Base-by-base conservation (phyloP, 2,888 invertebrate genomes). In the Syritta pipiens region DNA sequence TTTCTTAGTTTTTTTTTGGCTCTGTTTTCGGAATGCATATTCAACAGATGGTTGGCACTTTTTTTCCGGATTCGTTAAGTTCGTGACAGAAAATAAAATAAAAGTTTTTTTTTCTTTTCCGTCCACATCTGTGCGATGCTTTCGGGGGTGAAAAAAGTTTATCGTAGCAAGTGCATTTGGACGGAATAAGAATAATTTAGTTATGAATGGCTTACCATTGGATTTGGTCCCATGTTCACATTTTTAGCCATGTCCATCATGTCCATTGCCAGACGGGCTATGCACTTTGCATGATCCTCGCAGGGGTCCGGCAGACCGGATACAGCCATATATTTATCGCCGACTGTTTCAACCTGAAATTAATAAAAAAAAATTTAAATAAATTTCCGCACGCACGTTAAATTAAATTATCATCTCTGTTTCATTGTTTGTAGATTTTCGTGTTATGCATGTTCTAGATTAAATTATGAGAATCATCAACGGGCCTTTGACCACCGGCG, bases 311-410 rank as follows among this genome's bases (percentile, higher is more conserved):
- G 98, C 57, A 98, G 90, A 44, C 98, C 98, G 83, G 97, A 96
- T 0, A 97, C 98, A 0, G 97, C 97, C 98, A 98, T 98, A 88
- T 98, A 98, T 88, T 98, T 98, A 89, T 98, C 98, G 72, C 98
- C 98, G 17, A 98, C 97, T 7, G 98, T 98, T 90, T 98, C 98
- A 75, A 98, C 97, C 97, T 97, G 85, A 5, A 14, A 17, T 9
- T 3, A 37, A 37, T 3, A 1, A 7, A 22, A 4, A 9, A 0
- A 1, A n/a, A 20, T 22, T 44, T 44, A 5, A 44, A n/a, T 20
- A n/a, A n/a, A n/a, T n/a, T n/a, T n/a, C n/a, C n/a, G n/a, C n/a
- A n/a, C n/a, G n/a, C n/a, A n/a, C n/a, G n/a, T n/a, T n/a, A n/a
- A n/a, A n/a, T n/a, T n/a, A n/a, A n/a, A n/a, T n/a, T n/a, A n/a